These are phyloP conservation scores for Parazoanthus atlanticus DNA, from an alignment of 92 coral and sea anemone species.

Conservation along the genomic window DNA sequence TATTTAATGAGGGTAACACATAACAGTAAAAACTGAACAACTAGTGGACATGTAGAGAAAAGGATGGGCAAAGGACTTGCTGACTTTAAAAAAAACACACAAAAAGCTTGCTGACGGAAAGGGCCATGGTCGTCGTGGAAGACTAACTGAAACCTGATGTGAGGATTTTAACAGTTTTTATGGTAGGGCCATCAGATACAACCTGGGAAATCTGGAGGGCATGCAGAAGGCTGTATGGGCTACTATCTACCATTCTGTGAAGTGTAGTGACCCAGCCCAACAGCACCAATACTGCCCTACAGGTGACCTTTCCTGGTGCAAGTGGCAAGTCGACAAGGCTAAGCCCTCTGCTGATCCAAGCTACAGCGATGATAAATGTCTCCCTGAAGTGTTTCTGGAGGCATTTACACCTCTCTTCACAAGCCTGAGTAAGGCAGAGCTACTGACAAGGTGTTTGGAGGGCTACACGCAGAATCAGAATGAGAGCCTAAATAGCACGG, in stretches of 20 bases:
- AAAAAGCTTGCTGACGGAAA: slow-evolving; percentile 26
- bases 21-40: no score
- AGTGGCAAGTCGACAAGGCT: slow-evolving; percentile 23
- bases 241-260: slow-evolving; percentile 12
- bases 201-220: not conserved
- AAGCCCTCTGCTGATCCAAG: not conserved
- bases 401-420: not conserved
- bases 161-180: not conserved
- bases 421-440: slow-evolving; percentile 10
- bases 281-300: slow-evolving; percentile 26
- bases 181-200: not conserved
- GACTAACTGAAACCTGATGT: not conserved
- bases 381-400: slow-evolving; percentile 22
- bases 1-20: no score
- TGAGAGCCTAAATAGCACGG: not conserved
- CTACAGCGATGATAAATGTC: slow-evolving; percentile 18
- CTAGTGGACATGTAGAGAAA: not conserved
- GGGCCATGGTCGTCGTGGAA: not conserved
- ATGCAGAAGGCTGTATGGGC: slow-evolving; percentile 27
- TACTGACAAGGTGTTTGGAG: slow-evolving; percentile 18
- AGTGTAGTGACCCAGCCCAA: slow-evolving; percentile 19
- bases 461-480: not conserved
- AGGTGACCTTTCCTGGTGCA: slow-evolving; percentile 16
- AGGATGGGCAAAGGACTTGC: slow-evolving; percentile 17
- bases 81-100: slow-evolving; percentile 10